These are phyloP conservation scores for Griposia aprilina DNA, from an alignment of 2,888 invertebrate genomes.

Conservation along the genomic window DNA sequence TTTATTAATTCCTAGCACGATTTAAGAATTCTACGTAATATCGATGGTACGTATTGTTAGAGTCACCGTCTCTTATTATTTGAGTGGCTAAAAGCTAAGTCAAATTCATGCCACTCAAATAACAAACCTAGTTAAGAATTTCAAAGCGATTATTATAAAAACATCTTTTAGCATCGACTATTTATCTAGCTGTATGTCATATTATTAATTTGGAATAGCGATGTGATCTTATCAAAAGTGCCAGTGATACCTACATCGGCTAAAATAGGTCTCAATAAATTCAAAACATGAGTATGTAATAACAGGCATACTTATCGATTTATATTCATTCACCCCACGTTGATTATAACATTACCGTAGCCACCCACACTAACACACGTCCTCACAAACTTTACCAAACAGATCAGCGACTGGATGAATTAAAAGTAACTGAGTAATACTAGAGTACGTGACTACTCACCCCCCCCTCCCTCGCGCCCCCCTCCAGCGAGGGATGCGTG, in stretches of 20 bases:
- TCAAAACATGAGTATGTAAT: background rate
- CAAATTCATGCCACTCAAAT: background rate
- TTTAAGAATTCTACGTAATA: background rate
- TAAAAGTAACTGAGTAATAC: slow-evolving; percentile 55
- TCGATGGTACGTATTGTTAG: background rate
- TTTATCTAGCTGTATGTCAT: background rate
- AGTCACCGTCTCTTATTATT: background rate
- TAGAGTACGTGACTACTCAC: slow-evolving; percentile 20
- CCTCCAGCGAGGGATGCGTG: slow-evolving; percentile 35
- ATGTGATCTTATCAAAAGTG: background rate
- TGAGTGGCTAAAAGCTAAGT: background rate
- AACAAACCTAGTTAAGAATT: background rate
- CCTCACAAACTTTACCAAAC: slow-evolving; percentile 32
- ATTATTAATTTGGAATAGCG: background rate
- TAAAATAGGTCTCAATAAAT: background rate
- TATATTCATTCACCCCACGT: background rate
- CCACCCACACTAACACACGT: background rate
- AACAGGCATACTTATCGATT: background rate
- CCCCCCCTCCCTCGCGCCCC: background rate
- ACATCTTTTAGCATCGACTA: background rate
- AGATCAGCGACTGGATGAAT: slow-evolving; percentile 45
- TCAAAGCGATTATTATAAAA: no score
- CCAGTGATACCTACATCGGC: background rate
- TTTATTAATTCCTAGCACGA: slow-evolving; percentile 9
- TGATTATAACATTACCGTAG: background rate